Conservation (phyloP, 2,888 invertebrate species). For the Limnephilus rhombicus region DNA sequence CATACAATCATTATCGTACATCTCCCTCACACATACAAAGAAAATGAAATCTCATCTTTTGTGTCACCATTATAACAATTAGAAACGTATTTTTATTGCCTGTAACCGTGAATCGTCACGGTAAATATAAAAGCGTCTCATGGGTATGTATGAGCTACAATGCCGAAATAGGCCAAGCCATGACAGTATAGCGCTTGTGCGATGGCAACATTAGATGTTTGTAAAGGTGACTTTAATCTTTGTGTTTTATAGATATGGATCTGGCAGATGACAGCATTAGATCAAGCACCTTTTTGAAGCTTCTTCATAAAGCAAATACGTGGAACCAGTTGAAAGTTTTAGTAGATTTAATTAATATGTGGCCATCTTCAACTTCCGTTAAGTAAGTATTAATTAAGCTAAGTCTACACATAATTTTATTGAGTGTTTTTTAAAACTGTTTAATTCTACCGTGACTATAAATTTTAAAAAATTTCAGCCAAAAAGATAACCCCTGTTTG, state of each 20-base stretch:
- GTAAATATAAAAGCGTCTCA: too few relatives aligned
- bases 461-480: conserved; percentile 49
- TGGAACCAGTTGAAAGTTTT: conserved; percentile 72
- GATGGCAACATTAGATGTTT: neutral
- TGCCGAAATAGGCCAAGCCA: too few relatives aligned
- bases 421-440: neutral
- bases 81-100: too few relatives aligned
- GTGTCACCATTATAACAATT: too few relatives aligned
- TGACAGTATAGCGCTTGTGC: too few relatives aligned
- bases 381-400: conserved; percentile 47
- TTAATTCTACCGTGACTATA: neutral
- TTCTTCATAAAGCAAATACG: conserved; percentile 68
- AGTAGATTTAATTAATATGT: conserved; percentile 73
- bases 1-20: too few relatives aligned
- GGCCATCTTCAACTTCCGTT: conserved; percentile 69
- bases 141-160: too few relatives aligned
- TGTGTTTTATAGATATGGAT: conserved; percentile 69
- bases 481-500: conserved; percentile 53
- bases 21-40: too few relatives aligned
- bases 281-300: conserved; percentile 69
- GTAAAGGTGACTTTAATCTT: neutral
- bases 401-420: neutral
- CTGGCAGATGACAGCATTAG: conserved; percentile 70
- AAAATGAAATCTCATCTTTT: too few relatives aligned
- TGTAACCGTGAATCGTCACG: too few relatives aligned